These are phyloP conservation scores for Pelecanus crispus DNA, from an alignment of 2,113 vertebrate species.

Conservation along the genomic window DNA sequence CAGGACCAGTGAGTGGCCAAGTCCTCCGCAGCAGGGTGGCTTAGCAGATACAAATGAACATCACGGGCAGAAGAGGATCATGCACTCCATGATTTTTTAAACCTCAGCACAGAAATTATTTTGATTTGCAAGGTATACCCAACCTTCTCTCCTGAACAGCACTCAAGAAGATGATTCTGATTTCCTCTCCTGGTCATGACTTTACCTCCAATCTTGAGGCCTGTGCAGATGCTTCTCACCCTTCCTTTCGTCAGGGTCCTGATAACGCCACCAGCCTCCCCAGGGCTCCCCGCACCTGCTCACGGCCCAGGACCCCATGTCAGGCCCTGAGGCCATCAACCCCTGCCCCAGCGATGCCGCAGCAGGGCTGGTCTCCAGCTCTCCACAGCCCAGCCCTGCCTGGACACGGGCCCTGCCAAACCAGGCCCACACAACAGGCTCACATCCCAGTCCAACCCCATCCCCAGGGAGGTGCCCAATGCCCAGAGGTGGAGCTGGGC, in stretches of 20 bases:
- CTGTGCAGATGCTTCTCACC: not conserved
- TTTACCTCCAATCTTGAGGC: not conserved
- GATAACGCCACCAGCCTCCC: not conserved
- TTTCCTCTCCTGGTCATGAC: not conserved
- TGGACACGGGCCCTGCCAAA: not conserved
- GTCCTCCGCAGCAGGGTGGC: not conserved
- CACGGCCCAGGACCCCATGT: not conserved
- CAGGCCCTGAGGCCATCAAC: not conserved
- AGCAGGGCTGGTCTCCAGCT: not conserved
- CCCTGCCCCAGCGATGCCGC: accelerated
- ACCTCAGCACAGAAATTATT: not conserved
- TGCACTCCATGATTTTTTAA: not conserved
- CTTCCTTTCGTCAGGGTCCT: not conserved
- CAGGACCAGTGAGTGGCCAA: not conserved
- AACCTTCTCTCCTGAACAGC: not conserved
- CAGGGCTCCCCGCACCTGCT: not conserved
- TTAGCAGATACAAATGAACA: not conserved
- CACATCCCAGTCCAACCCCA: no score
- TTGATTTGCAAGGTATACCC: not conserved
- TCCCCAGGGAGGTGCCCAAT: not conserved
- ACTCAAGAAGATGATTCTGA: not conserved
- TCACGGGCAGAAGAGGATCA: not conserved
- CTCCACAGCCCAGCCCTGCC: not conserved
- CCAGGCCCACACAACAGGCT: not conserved
- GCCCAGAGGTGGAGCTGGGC: not conserved